These are phyloP conservation scores for human DNA, from an alignment of 2,113 vertebrate species.

Conservation along the genomic window GRCh38 chr7:2191501-2192000, in stretches of 20 bases:
- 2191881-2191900: too few species aligned
- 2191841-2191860: too few species aligned
- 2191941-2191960: too few species aligned
- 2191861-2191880: too few species aligned
- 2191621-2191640: neutral
- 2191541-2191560: neutral
- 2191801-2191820: too few species aligned
- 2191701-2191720: neutral
- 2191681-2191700: neutral
- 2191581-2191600: neutral
- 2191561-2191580: neutral
- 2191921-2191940: too few species aligned
- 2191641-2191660: neutral
- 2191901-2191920: too few species aligned
- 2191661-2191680: neutral
- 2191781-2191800: too few species aligned
- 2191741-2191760: neutral
- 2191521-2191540: neutral
- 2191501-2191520: neutral
- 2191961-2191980: too few species aligned
- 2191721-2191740: neutral
- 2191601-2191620: neutral
- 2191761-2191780: too few species aligned
- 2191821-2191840: too few species aligned
- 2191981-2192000: too few species aligned